Percentiles rank a stretch among this genome's conserved stretches.
Conservation (phyloP, 1,140 invertebrate species). For the Atopsyche davidsoni region DNA sequence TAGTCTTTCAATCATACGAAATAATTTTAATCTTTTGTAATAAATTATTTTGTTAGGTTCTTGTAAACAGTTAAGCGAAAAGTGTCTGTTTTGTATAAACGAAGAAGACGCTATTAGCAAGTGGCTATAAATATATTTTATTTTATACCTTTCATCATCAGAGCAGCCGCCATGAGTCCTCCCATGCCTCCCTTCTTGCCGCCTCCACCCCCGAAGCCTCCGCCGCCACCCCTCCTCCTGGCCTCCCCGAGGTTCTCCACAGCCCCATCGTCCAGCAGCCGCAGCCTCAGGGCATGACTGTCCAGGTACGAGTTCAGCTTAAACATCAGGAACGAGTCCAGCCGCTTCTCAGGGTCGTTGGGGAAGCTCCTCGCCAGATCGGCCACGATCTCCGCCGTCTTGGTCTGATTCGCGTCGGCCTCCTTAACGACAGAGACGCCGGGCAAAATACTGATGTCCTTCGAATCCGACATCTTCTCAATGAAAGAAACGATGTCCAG, state of each 20-base stretch:
- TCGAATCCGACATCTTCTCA: slow-evolving; percentile 61
- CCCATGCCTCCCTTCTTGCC: slow-evolving; percentile 52
- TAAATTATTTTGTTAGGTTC: too few relatives aligned
- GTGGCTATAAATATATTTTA: too few relatives aligned
- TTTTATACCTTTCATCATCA: slow-evolving; percentile 52
- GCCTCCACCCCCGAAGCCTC: slow-evolving; percentile 34
- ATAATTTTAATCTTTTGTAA: too few relatives aligned
- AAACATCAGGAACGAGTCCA: slow-evolving; percentile 68
- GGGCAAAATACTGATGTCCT: slow-evolving; percentile 59
- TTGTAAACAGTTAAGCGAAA: too few relatives aligned
- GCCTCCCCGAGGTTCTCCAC: slow-evolving; percentile 51
- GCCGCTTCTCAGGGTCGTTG: slow-evolving; percentile 65
- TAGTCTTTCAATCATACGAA: too few relatives aligned
- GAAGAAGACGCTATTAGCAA: too few relatives aligned
- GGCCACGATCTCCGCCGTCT: slow-evolving; percentile 59
- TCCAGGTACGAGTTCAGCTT: slow-evolving; percentile 65
- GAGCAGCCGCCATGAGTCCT: slow-evolving; percentile 52
- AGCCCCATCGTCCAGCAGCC: slow-evolving; percentile 59
- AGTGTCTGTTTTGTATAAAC: too few relatives aligned
- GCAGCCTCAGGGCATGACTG: slow-evolving; percentile 66
- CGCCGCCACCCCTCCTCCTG: slow-evolving; percentile 41
- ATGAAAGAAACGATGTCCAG: slow-evolving; percentile 72
- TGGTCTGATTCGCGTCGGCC: slow-evolving; percentile 48
- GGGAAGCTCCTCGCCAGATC: slow-evolving; percentile 68
- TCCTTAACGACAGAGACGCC: slow-evolving; percentile 68